Conservation (phyloP, 2,888 invertebrate species). For the Blomia tropicalis region DNA sequence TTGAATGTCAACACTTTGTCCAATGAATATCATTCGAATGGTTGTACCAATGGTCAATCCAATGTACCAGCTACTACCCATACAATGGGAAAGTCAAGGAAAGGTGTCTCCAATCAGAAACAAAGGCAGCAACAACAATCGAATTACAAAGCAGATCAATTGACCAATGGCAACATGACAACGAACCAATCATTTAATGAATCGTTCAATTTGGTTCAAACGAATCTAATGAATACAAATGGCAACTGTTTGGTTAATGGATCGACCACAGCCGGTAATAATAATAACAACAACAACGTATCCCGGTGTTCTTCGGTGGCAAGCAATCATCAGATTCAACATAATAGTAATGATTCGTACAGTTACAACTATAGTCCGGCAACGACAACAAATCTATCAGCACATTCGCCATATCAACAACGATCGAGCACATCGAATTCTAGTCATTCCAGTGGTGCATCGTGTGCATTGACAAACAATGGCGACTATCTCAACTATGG, state of each 20-base stretch:
- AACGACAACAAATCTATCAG: constrained; percentile 17
- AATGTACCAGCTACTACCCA: background rate
- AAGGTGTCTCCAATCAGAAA: background rate
- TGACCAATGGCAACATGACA: background rate
- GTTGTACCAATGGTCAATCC: background rate
- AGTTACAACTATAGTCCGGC: constrained; percentile 26
- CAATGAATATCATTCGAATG: background rate
- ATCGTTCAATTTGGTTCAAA: too few relatives aligned
- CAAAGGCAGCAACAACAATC: background rate
- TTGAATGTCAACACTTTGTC: background rate
- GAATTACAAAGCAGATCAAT: background rate
- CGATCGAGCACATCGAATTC: constrained; percentile 22
- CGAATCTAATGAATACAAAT: background rate
- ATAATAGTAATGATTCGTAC: constrained; percentile 23
- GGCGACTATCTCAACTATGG: constrained; percentile 20
- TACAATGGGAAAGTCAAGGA: background rate
- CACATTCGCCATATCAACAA: constrained; percentile 21
- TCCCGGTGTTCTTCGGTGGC: constrained; percentile 24
- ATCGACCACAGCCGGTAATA: constrained; percentile 4
- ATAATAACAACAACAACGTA: background rate
- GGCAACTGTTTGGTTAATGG: background rate
- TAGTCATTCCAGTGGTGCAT: constrained; percentile 23
- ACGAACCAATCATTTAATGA: background rate
- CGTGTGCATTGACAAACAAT: constrained; percentile 11
- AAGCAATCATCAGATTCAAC: constrained; percentile 20